Base-by-base conservation (phyloP, 1,140 invertebrate genomes). In the Leptinotarsa texana region DNA sequence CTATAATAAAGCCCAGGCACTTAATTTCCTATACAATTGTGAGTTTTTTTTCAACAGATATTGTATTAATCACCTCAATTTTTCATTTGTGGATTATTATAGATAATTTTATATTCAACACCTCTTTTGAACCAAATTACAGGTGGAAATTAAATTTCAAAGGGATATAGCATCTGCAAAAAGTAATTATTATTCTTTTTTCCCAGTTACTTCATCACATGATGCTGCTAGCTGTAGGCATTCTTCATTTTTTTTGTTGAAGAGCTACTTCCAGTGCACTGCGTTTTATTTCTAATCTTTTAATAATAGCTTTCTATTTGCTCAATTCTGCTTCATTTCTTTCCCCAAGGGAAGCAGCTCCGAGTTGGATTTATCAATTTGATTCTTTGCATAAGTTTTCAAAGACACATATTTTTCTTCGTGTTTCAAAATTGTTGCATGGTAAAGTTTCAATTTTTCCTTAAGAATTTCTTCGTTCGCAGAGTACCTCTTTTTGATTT, bases 381-480 rank as follows among this genome's bases (percentile, higher is more conserved):
- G 51, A 13, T 57, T 57, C n/a, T 57, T 57, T 15, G 51, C 51
- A n/a, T 57, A 6, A 57, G 15, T 57, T 57, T 57, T 57, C 15
- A 57, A n/a, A 3, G 15, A 57, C 51, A n/a, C 51, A 0, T 57
- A 57, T 57, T n/a, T 57, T n/a, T 57, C 51, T 57, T 57, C 51
- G 51, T 57, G 51, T 57, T 57, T 57, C 51, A n/a, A 57, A n/a
- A 57, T 57, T 17, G 5, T 57, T 57, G 51, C n/a, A 17, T 57
- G 13, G 13, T 3, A 15, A 57, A 17, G 15, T 57, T 15, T 15
- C 13, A 57, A n/a, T 4, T n/a, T 57, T 57, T 15, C n/a, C n/a
- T 17, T 17, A 5, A 90, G 80, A 22, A 85, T 84, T 74, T 89
- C 88, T 82, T 90, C 89, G 85, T 90, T 90, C 83, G 87, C 86